Base-by-base conservation (phyloP, 2,888 invertebrate species). In the Pammene aurita region DNA sequence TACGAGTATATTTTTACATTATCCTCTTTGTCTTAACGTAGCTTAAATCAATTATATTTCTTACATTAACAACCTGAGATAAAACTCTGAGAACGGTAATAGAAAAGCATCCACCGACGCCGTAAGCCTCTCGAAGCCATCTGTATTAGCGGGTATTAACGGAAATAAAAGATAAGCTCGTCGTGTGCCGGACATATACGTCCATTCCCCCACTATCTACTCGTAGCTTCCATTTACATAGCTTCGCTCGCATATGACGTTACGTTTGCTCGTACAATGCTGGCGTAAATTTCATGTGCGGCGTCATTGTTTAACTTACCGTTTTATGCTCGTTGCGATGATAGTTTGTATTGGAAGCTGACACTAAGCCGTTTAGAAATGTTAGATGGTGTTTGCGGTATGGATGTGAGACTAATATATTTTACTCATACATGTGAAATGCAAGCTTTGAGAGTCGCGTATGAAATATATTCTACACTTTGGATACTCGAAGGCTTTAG, bases 141-240 rank as follows among this genome's bases (percentile, higher is more conserved):
- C 62, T 65, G 65, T 65, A 69, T 69, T 69, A 65, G 60, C 64
- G 35, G 46, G 69, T 65, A 69, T 69, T 69, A 69, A 46, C 69
- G 69, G 65, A 69, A 69, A 69, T 69, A 69, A 69, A 55, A 69
- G 69, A 69, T 69, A 69, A 69, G 69, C 65, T 7, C 38, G 58
- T 55, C 54, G 34, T 46, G 67, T 52, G 38, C 69, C 69, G 65
- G 69, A 69, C 69, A 60, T 34, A 56, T 34, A 58, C 54, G 69
- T 64, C 69, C 69, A 69, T 65, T 65, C 38, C 58, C 14, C 50
- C 41, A 48, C 68, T 69, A 60, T 69, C 69, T 68, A 60, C 52
- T n/a, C n/a, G n/a, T n/a, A n/a, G 26, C 26, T 58, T 16, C 58
- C 41, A 57, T 58, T 66, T 58, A n/a, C n/a, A n/a, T n/a, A 34